phyloP scores from a whole-genome alignment of 2,797 vertebrate genomes.

The Lacerta viridis region DNA sequence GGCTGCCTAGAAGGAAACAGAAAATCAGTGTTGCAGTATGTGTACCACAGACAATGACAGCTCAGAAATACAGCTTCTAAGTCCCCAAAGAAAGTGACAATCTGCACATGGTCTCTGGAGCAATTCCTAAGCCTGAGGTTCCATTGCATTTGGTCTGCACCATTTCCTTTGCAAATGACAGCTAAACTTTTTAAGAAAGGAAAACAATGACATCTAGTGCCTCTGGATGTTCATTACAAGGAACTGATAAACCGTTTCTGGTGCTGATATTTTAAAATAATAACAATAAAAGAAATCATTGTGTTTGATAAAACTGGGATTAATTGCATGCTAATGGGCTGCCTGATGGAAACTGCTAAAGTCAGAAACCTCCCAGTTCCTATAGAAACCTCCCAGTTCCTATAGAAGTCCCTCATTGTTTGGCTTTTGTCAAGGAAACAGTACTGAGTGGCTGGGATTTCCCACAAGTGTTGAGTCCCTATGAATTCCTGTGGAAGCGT shows the following conservation, averaged over 20 bases:
- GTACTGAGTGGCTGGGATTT: fast-evolving
- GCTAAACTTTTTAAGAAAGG: neutral
- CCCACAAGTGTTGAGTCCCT: fast-evolving
- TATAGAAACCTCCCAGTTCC: slow-evolving; percentile 27
- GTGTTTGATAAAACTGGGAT: slow-evolving; percentile 66
- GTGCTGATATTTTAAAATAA: slow-evolving; percentile 45
- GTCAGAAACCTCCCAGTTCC: slow-evolving; percentile 34
- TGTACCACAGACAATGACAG: neutral
- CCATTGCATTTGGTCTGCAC: too few relatives aligned
- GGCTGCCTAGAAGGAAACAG: too few relatives aligned
- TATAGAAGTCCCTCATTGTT: fast-evolving
- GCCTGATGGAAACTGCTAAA: slow-evolving; percentile 68
- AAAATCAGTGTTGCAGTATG: too few relatives aligned
- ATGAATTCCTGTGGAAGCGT: neutral
- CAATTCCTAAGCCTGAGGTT: too few relatives aligned
- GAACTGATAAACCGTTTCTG: slow-evolving; percentile 67
- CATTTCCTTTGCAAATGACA: neutral
- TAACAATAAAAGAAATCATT: slow-evolving; percentile 34
- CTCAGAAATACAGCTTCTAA: neutral
- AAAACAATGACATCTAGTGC: slow-evolving; percentile 35
- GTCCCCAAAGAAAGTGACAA: neutral
- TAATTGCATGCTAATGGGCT: slow-evolving; percentile 73
- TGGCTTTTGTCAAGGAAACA: neutral
- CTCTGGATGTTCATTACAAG: slow-evolving; percentile 31
- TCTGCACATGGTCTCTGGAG: neutral